Evolutionary conservation across 2,888 invertebrate species (phyloP).

Genomic region (Neoascia interrupta): DNA sequence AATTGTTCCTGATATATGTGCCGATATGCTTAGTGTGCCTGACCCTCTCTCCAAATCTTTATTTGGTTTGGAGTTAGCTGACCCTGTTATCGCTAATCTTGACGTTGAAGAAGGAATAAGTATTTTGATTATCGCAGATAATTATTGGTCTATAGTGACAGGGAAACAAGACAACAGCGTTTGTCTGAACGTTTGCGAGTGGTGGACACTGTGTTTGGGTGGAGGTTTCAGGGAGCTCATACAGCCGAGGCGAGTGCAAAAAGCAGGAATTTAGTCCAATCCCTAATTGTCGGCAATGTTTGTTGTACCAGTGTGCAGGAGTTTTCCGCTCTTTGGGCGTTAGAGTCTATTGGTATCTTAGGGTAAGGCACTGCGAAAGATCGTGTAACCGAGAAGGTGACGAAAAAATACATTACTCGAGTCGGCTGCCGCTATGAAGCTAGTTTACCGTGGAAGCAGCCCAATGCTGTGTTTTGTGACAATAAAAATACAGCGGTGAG

Average conservation of each 20-base stretch:
- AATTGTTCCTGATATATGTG: not conserved
- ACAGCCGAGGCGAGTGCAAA: not conserved
- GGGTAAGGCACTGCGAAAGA: not conserved
- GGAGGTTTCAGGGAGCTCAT: not conserved
- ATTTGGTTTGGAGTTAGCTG: not conserved
- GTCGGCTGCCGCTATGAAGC: not conserved
- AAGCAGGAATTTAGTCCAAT: not conserved
- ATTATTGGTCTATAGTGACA: too few species aligned
- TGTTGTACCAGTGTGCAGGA: not conserved
- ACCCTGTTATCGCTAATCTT: not conserved
- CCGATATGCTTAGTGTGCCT: not conserved
- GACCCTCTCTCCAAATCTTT: not conserved
- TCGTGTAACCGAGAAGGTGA: not conserved
- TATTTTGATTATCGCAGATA: too few species aligned
- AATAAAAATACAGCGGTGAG: not conserved
- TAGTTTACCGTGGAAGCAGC: not conserved
- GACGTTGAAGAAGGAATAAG: too few species aligned
- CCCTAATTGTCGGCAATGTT: not conserved
- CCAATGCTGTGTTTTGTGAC: not conserved
- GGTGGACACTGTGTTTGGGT: too few species aligned
- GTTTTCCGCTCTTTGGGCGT: not conserved
- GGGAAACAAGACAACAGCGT: too few species aligned
- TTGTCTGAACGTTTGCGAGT: too few species aligned
- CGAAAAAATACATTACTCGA: not conserved
- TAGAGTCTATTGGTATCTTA: not conserved